Conservation (phyloP, 2,113 vertebrate species). For the Oreochromis niloticus region DNA sequence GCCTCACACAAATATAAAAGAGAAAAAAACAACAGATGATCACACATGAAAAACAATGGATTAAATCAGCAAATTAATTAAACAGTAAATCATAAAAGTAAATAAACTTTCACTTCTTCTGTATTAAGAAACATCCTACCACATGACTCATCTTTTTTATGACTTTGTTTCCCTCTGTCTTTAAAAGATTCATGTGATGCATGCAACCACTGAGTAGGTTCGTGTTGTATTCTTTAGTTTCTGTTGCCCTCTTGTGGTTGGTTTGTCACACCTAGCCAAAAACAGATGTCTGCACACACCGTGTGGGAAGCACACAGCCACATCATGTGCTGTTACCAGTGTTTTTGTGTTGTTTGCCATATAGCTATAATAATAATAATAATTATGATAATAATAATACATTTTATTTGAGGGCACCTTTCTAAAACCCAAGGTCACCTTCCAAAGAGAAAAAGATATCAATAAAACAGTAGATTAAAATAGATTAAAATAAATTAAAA, state of each 20-base stretch:
- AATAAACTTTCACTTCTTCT: no score
- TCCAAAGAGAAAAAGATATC: not conserved
- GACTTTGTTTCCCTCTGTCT: no score
- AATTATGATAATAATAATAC: rapidly evolving
- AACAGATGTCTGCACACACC: not conserved
- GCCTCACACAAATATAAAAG: no score
- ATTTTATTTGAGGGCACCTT: not conserved
- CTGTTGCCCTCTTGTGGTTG: slow-evolving; percentile 39
- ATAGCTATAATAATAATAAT: not conserved
- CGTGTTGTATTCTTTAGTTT: not conserved
- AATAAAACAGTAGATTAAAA: not conserved
- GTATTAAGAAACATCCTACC: no score
- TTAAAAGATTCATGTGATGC: no score
- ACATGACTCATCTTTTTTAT: no score
- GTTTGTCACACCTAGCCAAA: not conserved
- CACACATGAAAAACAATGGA: no score
- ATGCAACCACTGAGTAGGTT: not conserved
- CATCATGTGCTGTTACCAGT: not conserved
- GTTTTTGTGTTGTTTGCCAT: no score
- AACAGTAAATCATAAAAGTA: no score
- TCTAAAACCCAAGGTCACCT: not conserved
- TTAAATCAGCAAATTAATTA: no score
- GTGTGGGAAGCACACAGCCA: not conserved
- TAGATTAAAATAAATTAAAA: not conserved
- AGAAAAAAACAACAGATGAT: no score